phyloP scores from a whole-genome alignment of 1,140 invertebrate genomes.

The Orchestia grillus region DNA sequence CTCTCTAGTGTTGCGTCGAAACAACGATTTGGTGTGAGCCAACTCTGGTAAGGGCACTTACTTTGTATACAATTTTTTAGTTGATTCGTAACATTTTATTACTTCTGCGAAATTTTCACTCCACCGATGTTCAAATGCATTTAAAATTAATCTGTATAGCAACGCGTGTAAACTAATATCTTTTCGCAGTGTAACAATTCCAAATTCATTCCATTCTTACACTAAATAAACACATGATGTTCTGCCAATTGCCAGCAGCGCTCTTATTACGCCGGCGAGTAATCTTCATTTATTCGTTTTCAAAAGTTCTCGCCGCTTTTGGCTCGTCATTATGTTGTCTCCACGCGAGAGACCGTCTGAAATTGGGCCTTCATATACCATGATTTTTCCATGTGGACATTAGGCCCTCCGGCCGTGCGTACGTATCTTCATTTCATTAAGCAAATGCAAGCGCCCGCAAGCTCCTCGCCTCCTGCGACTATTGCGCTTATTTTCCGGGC shows the following conservation, averaged over 20 bases:
- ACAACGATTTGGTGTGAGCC: no score
- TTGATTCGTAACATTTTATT: not conserved
- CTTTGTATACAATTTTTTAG: no score
- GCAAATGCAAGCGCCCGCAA: constrained; percentile 21
- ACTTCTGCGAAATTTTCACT: not conserved
- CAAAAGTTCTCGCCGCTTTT: not conserved
- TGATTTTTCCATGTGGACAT: not conserved
- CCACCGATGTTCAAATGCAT: not conserved
- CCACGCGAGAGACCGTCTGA: not conserved
- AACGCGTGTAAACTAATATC: not conserved
- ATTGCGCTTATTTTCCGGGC: constrained; percentile 12
- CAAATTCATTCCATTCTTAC: not conserved
- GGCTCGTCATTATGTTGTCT: not conserved
- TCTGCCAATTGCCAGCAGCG: not conserved
- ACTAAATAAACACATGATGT: not conserved
- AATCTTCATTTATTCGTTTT: not conserved
- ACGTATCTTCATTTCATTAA: constrained; percentile 10
- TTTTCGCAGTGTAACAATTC: not conserved
- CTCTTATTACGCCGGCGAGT: not conserved
- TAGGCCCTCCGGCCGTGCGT: not conserved
- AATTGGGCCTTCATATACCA: not conserved
- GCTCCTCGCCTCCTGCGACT: not conserved
- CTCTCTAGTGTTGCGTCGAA: no score
- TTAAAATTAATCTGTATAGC: not conserved
- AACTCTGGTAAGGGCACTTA: no score